Evolutionary conservation across 2,797 vertebrate genomes (phyloP), one percentile per base, ranked within the genome.

Genomic region (Loriculus beryllinus): DNA sequence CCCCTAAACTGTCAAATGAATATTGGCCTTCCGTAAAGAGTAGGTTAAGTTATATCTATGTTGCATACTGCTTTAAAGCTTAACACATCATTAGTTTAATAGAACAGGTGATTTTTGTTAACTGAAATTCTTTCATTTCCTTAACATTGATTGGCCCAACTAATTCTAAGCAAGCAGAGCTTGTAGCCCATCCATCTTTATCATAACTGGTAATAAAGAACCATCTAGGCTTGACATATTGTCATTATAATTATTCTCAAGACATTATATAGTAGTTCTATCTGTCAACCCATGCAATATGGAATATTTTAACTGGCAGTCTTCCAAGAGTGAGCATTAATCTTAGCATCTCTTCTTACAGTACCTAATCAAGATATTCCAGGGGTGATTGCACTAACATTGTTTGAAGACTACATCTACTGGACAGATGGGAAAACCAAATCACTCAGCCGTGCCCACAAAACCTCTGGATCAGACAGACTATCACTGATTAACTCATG

Each of bases 401-500:
- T 99, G 98, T 99, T 99, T 97, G 99, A 99, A 97, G 99, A 99
- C 98, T 99, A 99, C 97, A 97, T 99, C 96, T 99, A 99, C 96
- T 99, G 99, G 99, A 99, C 99, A 56, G 99, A 99, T 10, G 99
- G 99, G 83, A 99, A 99, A 98, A 99, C 99, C 96, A 99, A 99
- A 96, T 99, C 99, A 21, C 98, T 99, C 69, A 98, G 98, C 82
- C 98, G 99, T 85, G 99, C 98, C 80, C 99, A 99, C 98, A 99
- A 99, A 98, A 99, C 99, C 80, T 99, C 98, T 4, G 99, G 99
- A 82, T 94, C 97, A 88, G 98, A 98, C 97, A 98, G 98, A 92
- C 97, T 98, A 8, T 98, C 99, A 81, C 98, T 99, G 86, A 98
- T 99, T 93, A 99, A 99, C 98, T 99, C 99, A 60, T 99, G 99